Evolutionary conservation across 2,797 vertebrate genomes (phyloP).

Genomic region (Phrynocephalus forsythii): DNA sequence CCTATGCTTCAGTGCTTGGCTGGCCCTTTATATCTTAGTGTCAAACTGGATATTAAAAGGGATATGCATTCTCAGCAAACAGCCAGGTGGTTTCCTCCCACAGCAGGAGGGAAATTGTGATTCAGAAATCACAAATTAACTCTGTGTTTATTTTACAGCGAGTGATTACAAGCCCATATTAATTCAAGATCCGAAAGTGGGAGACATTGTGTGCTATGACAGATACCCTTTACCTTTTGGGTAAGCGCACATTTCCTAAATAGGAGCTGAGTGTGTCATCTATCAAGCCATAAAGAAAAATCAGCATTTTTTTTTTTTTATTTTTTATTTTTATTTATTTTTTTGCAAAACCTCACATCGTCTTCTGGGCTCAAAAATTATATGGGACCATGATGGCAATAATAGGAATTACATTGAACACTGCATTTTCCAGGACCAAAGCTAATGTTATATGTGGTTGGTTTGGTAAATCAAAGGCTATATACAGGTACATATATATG

Average conservation of each 20-base stretch:
- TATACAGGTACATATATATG: neutral
- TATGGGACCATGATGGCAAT: conserved; percentile 47
- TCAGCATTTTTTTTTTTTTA: neutral
- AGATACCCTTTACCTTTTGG: too few species aligned
- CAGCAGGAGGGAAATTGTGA: too few species aligned
- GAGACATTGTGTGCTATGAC: too few species aligned
- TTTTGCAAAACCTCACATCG: conserved; percentile 52
- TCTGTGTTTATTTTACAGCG: too few species aligned
- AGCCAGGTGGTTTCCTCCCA: too few species aligned
- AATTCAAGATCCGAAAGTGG: too few species aligned
- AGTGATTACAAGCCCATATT: too few species aligned
- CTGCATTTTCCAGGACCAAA: conserved; percentile 54
- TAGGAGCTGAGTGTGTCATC: too few species aligned
- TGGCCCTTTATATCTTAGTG: neutral
- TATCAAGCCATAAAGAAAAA: conserved; percentile 11
- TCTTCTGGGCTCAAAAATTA: conserved; percentile 19
- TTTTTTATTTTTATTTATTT: too few species aligned
- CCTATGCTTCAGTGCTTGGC: neutral
- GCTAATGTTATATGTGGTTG: conserved; percentile 4
- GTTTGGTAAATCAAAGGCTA: neutral
- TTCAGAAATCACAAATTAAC: too few species aligned
- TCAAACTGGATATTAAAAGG: neutral
- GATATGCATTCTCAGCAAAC: too few species aligned
- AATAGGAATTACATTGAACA: conserved; percentile 44
- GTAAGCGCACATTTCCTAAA: too few species aligned